phyloP scores from a whole-genome alignment of 2,888 invertebrate genomes.

The Scaptomyza parva region DNA sequence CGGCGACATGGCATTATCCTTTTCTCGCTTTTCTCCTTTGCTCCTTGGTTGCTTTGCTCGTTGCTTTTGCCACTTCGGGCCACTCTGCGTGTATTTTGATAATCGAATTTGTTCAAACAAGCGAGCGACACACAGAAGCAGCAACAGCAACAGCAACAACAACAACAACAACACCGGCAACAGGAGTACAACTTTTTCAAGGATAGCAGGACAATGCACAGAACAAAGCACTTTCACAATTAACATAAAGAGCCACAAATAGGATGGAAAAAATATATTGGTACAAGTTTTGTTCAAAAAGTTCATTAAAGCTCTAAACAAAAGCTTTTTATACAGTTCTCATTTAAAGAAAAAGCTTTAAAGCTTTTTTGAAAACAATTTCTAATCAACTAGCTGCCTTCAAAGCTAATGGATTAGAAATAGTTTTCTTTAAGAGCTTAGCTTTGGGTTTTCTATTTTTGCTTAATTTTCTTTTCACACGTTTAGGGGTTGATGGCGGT shows the following conservation, averaged over 20 bases:
- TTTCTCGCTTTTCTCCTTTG: slow-evolving; percentile 10
- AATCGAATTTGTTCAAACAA: slow-evolving; percentile 81
- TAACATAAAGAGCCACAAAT: slow-evolving; percentile 21
- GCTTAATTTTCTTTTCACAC: not conserved
- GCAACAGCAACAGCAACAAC: not conserved
- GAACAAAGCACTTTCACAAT: slow-evolving; percentile 38
- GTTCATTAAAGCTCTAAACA: not conserved
- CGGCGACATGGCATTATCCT: slow-evolving; percentile 71
- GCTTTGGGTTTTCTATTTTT: not conserved
- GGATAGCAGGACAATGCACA: slow-evolving; percentile 18
- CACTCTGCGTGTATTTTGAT: slow-evolving; percentile 64
- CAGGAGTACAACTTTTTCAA: slow-evolving; percentile 15
- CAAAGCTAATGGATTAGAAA: slow-evolving; percentile 1
- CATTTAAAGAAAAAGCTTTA: too few species aligned
- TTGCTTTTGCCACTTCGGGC: slow-evolving; percentile 23
- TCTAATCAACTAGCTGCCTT: not conserved
- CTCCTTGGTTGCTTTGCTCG: slow-evolving; percentile 1
- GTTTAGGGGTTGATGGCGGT: not conserved
- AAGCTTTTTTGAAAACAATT: not conserved
- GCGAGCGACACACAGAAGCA: slow-evolving; percentile 51
- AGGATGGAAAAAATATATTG: not conserved
- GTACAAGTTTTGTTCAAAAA: not conserved
- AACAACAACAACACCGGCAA: too few species aligned
- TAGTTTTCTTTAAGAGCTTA: not conserved
- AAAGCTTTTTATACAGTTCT: too few species aligned